Evolutionary conservation across 1,140 invertebrate genomes (phyloP).

Genomic region (Bombus confusus): DNA sequence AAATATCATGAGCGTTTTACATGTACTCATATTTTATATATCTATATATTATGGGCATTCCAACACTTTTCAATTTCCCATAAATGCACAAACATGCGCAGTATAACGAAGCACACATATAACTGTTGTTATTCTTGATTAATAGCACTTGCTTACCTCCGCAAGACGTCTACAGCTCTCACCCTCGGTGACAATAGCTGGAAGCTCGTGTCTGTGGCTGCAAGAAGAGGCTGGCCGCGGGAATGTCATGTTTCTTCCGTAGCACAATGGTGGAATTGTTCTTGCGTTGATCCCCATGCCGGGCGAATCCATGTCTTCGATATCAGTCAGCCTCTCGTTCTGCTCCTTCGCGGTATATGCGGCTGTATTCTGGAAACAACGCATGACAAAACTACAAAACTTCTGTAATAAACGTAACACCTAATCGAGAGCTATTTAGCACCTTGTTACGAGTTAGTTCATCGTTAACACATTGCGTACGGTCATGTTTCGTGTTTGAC

Average conservation of each 20-base stretch:
- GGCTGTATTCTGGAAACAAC: constrained; percentile 78
- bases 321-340: constrained; percentile 77
- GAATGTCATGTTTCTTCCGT: constrained; percentile 85
- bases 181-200: constrained; percentile 85
- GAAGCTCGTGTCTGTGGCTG: constrained; percentile 82
- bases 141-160: constrained; percentile 71
- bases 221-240: constrained; percentile 82
- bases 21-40: too few species aligned
- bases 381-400: too few species aligned
- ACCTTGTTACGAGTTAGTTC: too few species aligned
- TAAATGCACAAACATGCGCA: too few species aligned
- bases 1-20: too few species aligned
- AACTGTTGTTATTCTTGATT: background rate
- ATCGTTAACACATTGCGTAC: too few species aligned
- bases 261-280: constrained; percentile 79
- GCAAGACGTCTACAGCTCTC: constrained; percentile 82
- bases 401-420: too few species aligned
- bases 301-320: constrained; percentile 74
- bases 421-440: too few species aligned
- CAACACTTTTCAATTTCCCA: too few species aligned
- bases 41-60: too few species aligned
- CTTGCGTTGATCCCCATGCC: constrained; percentile 69
- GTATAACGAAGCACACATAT: too few species aligned
- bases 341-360: constrained; percentile 81
- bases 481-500: too few species aligned